Base-by-base conservation (phyloP, 2,113 vertebrate genomes). In the Peromyscus californicus region DNA sequence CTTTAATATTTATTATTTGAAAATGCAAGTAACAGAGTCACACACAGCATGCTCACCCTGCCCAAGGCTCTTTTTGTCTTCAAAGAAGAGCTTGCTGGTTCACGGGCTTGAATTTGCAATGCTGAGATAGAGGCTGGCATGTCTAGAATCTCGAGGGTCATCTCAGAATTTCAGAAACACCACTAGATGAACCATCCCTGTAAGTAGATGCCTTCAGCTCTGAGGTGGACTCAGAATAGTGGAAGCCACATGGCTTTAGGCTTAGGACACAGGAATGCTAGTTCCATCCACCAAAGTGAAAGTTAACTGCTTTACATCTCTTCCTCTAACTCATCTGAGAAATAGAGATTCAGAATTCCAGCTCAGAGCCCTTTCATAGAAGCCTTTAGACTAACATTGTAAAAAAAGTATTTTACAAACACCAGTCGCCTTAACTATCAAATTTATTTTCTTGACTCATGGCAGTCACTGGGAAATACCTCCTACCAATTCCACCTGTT, bases 351-450 rank as follows among this genome's bases (percentile, higher is more conserved):
- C n/a, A 80, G n/a, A 70, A 86, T 51, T 59, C 16, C 16, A 59
- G 33, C 24, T 69, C 21, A 26, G 75, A 89, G 6, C 9, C 3
- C 5, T 91, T 79, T 94, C 21, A 6, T 69, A 24, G 9, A 76
- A 36, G 63, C 31, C 5, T 8, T 51, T 36, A 91, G 39, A 29
- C 33, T 82, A 72, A 67, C 24, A 85, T 0, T 4, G 11, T 13
- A 78, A 65, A 90, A 74, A 36, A n/a, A n/a, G n/a, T 36, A 88
- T 54, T 69, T 90, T 69, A 85, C 13, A 93, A 86, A 85, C 42
- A 89, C 6, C 3, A 54, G 19, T 84, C 21, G 79, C 7, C 24
- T 93, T 80, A 26, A 36, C 83, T 42, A 63, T 75, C 10, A 16
- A 90, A 87, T 33, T 4, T 65, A 54, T 75, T 94, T 96, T 94